Conservation (phyloP, 2,888 invertebrate species). For the Deroplatys truncata region DNA sequence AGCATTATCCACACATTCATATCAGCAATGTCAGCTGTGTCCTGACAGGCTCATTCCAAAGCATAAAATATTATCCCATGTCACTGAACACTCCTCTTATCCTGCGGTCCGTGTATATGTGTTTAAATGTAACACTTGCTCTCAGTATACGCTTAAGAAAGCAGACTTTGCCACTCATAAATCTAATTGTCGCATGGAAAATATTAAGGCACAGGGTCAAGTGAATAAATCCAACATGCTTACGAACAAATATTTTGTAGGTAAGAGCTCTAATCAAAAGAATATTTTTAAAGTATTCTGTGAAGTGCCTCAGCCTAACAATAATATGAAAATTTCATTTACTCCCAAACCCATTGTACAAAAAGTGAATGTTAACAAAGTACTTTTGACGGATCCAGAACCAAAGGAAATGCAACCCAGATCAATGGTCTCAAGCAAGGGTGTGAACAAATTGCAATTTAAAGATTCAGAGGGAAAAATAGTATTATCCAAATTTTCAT, state of each 20-base stretch:
- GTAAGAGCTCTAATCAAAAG: not conserved
- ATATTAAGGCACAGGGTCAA: not conserved
- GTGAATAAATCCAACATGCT: not conserved
- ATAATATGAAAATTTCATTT: not conserved
- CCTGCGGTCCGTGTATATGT: not conserved
- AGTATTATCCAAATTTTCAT: not conserved
- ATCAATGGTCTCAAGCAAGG: not conserved
- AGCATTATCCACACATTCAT: not conserved
- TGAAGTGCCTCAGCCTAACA: not conserved
- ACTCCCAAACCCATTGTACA: not conserved
- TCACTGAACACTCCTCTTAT: constrained; percentile 8
- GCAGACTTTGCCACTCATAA: constrained; percentile 11
- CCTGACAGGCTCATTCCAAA: constrained; percentile 17
- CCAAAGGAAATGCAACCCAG: not conserved
- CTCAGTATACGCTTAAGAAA: not conserved
- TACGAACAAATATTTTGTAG: not conserved
- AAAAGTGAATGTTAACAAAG: not conserved
- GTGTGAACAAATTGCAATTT: not conserved
- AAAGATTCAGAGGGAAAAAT: not conserved
- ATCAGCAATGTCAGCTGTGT: constrained; percentile 20
- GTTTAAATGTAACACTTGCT: constrained; percentile 14
- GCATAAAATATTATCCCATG: not conserved
- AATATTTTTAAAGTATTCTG: not conserved
- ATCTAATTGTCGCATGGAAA: not conserved
- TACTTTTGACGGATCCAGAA: not conserved